Evolutionary conservation across 2,113 vertebrate genomes (phyloP).

Genomic region (Cavia porcellus): DNA sequence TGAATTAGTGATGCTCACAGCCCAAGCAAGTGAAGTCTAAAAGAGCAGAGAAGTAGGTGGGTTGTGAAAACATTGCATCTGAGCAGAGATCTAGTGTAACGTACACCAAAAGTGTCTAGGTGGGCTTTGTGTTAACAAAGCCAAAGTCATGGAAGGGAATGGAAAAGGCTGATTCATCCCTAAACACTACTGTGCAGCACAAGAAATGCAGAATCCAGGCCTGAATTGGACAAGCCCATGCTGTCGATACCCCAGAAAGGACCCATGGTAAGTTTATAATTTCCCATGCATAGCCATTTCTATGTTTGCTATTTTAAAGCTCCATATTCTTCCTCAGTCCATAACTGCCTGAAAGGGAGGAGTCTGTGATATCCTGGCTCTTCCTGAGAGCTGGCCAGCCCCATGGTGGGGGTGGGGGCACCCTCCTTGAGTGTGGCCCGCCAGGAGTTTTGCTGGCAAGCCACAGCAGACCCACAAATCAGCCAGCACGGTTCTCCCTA

Average conservation of each 20-base stretch:
- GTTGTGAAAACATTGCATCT: not conserved
- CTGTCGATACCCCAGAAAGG: rapidly evolving
- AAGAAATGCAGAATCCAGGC: not conserved
- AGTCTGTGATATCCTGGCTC: conserved; percentile 81
- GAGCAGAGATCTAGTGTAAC: no score
- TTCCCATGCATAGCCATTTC: not conserved
- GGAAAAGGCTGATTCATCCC: not conserved
- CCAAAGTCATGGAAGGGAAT: rapidly evolving
- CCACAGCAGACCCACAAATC: conserved; percentile 87
- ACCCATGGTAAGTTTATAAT: not conserved
- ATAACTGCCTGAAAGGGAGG: conserved; percentile 72
- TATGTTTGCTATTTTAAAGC: not conserved
- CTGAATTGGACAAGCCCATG: rapidly evolving
- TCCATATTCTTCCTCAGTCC: conserved; percentile 58
- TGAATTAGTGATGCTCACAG: rapidly evolving
- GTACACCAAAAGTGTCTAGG: not conserved
- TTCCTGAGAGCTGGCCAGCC: conserved; percentile 79
- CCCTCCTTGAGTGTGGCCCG: conserved; percentile 82
- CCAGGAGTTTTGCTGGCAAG: conserved; percentile 85
- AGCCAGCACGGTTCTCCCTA: conserved; percentile 85
- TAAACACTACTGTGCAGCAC: not conserved
- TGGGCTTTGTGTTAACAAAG: rapidly evolving
- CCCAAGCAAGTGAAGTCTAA: rapidly evolving
- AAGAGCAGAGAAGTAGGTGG: no score
- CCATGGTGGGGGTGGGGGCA: conserved; percentile 78